phyloP scores from a whole-genome alignment of 2,113 vertebrate genomes.

The Larimichthys crocea region DNA sequence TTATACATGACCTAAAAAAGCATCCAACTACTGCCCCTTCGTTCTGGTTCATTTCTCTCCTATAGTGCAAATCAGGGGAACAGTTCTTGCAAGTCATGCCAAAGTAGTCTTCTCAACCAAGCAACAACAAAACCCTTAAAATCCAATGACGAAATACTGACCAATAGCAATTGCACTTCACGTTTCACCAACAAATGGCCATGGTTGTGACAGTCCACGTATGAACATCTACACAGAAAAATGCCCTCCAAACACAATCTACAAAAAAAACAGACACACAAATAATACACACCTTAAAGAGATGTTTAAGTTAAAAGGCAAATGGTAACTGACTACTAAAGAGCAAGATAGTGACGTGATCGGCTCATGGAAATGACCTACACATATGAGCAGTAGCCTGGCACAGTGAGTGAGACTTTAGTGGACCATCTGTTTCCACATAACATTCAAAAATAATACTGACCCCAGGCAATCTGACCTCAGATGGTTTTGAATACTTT shows the following conservation, averaged over 20 bases:
- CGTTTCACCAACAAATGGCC: conserved; percentile 73
- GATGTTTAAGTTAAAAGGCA: conserved; percentile 70
- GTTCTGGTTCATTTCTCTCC: conserved; percentile 37
- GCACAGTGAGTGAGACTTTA: conserved; percentile 48
- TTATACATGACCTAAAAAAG: conserved; percentile 64
- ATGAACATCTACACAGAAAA: conserved; percentile 40
- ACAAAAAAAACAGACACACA: conserved; percentile 46
- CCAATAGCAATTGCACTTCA: conserved; percentile 79
- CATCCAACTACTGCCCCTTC: conserved; percentile 49
- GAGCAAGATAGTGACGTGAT: conserved; percentile 18
- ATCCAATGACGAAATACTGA: conserved; percentile 69
- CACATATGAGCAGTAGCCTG: conserved; percentile 44
- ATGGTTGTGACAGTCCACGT: conserved; percentile 44
- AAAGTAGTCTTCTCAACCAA: conserved; percentile 55
- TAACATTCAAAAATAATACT: conserved; percentile 56
- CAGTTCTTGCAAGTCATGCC: conserved; percentile 55
- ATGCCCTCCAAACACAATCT: conserved; percentile 41
- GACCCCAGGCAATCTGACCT: conserved; percentile 2
- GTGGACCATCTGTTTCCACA: conserved; percentile 21
- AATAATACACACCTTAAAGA: conserved; percentile 52
- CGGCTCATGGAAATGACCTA: conserved; percentile 23
- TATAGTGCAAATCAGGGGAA: conserved; percentile 79
- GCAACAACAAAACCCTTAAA: conserved; percentile 53
- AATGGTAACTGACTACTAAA: conserved; percentile 59
- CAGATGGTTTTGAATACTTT: conserved; percentile 11